Evolutionary conservation across 2,797 vertebrate genomes (phyloP).

Genomic region (Syncerus caffer): DNA sequence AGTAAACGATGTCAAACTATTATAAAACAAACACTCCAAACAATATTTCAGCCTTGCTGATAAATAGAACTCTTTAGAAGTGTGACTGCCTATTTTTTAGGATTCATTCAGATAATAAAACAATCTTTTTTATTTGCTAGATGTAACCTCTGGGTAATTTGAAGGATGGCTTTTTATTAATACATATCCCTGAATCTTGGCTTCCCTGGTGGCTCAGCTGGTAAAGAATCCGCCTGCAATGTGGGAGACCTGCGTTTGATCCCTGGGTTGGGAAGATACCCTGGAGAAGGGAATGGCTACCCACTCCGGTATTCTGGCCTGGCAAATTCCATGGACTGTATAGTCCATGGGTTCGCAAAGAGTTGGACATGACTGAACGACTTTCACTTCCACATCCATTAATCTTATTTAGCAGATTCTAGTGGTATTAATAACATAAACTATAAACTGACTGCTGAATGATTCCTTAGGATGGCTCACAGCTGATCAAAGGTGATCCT

Average conservation of each 20-base stretch:
- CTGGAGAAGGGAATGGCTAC: neutral
- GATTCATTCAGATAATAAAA: neutral
- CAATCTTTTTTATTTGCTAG: neutral
- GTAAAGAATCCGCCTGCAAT: neutral
- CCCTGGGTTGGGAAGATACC: neutral
- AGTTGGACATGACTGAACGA: neutral
- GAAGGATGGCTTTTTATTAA: neutral
- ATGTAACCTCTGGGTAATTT: neutral
- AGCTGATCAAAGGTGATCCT: neutral
- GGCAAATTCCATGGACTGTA: neutral
- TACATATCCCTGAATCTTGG: slow-evolving; percentile 58
- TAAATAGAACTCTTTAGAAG: neutral
- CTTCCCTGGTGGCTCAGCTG: neutral
- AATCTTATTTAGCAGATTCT: slow-evolving; percentile 53
- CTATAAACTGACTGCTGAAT: slow-evolving; percentile 35
- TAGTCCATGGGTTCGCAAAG: neutral
- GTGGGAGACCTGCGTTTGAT: neutral
- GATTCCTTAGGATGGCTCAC: neutral
- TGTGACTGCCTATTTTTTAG: neutral
- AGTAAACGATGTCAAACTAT: neutral
- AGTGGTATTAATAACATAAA: slow-evolving; percentile 59
- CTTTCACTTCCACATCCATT: slow-evolving; percentile 24
- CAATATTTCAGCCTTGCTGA: neutral
- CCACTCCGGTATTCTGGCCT: neutral
- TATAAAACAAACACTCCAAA: neutral